Evolutionary conservation across 2,797 vertebrate genomes (phyloP), one percentile per base, ranked within the genome.

Genomic region (Danio kyathit): DNA sequence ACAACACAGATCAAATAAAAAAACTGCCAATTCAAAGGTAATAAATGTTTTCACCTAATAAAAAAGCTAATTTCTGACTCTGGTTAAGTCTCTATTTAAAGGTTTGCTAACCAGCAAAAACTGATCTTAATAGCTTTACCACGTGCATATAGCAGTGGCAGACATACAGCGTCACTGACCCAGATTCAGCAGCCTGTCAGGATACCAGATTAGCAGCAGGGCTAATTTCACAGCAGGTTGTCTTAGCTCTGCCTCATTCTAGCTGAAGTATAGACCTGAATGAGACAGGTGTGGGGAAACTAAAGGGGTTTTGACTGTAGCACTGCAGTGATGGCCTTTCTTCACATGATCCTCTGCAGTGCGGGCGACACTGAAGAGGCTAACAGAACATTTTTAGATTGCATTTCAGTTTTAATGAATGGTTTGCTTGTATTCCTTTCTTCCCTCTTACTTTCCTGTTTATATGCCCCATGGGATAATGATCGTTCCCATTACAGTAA

Each of bases 131-230:
- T 10, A 40, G 54, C 7, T 51, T 8, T 51, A 19, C 7, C 46
- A 14, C 10, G 5, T 29, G n/a, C 2, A 0, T 49, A 21, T 61
- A 60, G 66, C 66, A 51, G 44, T 79, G 66, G 7, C 44, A 71
- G 66, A 61, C 54, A 49, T 11, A 61, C 43, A 79, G 44, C 46
- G 7, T 59, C 66, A 63, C 16, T 71, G 66, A 63, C 76, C 56
- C 17, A 65, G 48, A 54, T 76, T 76, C 74, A 54, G 49, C 9
- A 41, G 64, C 46, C 75, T 57, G 19, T 59, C 75, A 40, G 52
- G 16, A 41, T 29, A 29, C 56, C 57, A 74, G 73, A 51, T 17
- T 75, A 60, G 54, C 41, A 41, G 60, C 67, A 65, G 60, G 49
- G 70, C 7, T 51, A 52, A 60, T 83, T 79, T 60, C 17, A 51